Conservation (phyloP, 2,888 invertebrate genomes). For the Phalera bucephala region DNA sequence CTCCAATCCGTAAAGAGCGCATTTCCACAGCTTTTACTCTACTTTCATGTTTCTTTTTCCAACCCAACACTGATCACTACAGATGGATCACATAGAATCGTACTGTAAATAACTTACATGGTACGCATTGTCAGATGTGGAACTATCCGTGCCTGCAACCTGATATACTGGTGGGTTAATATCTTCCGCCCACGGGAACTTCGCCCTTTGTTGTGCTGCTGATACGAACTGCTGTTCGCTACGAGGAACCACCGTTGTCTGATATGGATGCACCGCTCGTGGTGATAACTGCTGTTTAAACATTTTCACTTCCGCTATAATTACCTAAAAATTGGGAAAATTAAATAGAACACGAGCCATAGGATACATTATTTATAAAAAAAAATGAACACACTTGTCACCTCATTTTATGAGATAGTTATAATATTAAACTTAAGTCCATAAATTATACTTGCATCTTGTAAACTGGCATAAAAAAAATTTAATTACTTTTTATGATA, state of each 20-base stretch:
- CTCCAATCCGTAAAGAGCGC: no score
- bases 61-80: no score
- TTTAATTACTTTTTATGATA: no score
- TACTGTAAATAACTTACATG: slow-evolving; percentile 51
- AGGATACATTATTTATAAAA: no score
- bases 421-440: no score
- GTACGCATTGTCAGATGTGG: slow-evolving; percentile 76
- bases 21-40: no score
- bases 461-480: no score
- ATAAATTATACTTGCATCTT: no score
- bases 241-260: slow-evolving; percentile 74
- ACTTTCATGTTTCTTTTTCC: no score
- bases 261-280: slow-evolving; percentile 75
- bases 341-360: neutral
- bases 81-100: no score
- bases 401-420: no score
- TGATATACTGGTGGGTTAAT: slow-evolving; percentile 65
- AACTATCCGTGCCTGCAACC: slow-evolving; percentile 73
- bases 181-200: slow-evolving; percentile 76
- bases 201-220: slow-evolving; percentile 73
- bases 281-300: slow-evolving; percentile 76
- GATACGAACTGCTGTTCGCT: slow-evolving; percentile 70
- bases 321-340: slow-evolving; percentile 44
- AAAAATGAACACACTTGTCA: no score
- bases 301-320: slow-evolving; percentile 52